Evolutionary conservation across 2,797 vertebrate species (phyloP), one percentile per base, ranked within the genome.

Genomic region (Alca torda): DNA sequence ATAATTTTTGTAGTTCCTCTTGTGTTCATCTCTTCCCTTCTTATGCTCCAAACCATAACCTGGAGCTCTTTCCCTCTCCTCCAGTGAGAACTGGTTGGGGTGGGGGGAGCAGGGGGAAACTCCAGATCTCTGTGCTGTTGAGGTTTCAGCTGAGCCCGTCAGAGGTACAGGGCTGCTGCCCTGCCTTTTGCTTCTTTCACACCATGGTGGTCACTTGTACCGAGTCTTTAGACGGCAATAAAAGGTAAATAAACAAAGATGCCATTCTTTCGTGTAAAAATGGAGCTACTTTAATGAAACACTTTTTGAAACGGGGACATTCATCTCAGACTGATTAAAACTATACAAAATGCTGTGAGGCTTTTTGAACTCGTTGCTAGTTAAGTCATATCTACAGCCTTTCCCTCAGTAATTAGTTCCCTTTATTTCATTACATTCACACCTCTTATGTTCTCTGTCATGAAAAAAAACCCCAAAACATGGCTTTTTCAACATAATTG

Each of bases 181-280:
- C 14, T 28, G 70, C 28, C 64, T 85, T 69, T 25, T 60, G 51
- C 74, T 92, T 26, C 68, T 80, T 61, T 11, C 43, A 13, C 13
- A 15, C 80, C 39, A 25, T 10, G 21, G 28, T 45, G n/a, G 25
- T 46, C 24, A 2, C 21, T 88, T 33, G 69, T 72, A 37, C 56
- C 0, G 2, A 59, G 72, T 23, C 86, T 79, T 84, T 21, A 48
- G 77, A 59, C 4, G 0, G 77, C 56, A 93, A 7, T 7, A 50
- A 61, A 76, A 91, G 83, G 91, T 91, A 96, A 96, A 94, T 61
- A 92, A 96, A 89, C 64, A 95, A 93, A 82, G 54, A 92, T 96
- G 81, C 67, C 33, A 28, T 90, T 95, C 23, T 95, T 78, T 91
- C 65, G 74, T 92, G 86, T 84, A 84, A 74, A 96, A 94, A 80